A percentile compares a stretch with the other conserved stretches of the same genome.
Evolutionary conservation across 2,888 invertebrate species (phyloP).

Genomic region (Digitonthophagus gazella): DNA sequence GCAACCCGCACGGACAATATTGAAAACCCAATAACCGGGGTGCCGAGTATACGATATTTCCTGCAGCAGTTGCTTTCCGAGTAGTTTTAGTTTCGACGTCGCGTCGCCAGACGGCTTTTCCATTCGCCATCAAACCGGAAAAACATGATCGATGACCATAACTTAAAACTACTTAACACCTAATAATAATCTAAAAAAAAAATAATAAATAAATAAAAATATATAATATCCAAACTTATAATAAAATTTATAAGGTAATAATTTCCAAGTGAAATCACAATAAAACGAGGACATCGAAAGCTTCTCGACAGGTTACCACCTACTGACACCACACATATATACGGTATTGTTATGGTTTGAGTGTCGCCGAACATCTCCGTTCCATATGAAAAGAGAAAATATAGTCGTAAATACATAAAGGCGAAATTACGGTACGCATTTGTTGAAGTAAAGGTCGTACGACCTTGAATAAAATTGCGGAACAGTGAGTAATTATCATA

Average conservation of each 20-base stretch:
- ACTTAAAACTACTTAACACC: too few species aligned
- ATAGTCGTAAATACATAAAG: background rate
- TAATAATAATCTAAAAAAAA: too few species aligned
- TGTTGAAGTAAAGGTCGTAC: background rate
- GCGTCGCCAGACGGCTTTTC: background rate
- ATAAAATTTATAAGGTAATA: too few species aligned
- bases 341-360: background rate
- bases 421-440: background rate
- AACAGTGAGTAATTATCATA: background rate
- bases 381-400: background rate
- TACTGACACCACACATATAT: background rate
- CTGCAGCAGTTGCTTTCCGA: background rate
- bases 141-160: too few species aligned
- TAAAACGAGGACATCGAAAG: too few species aligned
- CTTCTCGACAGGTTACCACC: background rate
- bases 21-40: slow-evolving; percentile 4
- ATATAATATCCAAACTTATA: too few species aligned
- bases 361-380: background rate
- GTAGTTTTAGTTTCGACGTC: background rate
- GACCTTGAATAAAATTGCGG: background rate
- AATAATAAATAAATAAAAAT: too few species aligned
- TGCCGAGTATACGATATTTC: slow-evolving; percentile 7
- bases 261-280: too few species aligned
- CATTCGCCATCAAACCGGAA: too few species aligned
- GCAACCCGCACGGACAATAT: background rate